Conservation (phyloP, 2,888 invertebrate genomes). For the Octonoba sinensis region DNA sequence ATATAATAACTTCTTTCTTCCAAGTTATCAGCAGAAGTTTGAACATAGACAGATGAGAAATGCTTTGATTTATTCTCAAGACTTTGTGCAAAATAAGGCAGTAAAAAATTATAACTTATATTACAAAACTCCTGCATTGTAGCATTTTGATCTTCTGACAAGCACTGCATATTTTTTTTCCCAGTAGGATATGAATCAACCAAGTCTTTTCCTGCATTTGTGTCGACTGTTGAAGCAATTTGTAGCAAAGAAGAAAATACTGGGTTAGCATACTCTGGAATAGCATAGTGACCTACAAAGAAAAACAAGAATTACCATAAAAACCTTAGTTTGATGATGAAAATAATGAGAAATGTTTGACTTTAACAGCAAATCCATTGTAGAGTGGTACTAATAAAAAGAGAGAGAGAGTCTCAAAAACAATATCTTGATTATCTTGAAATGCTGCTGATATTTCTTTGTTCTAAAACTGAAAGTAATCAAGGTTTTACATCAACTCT, state of each 20-base stretch:
- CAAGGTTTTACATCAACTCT: no score
- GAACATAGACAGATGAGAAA: constrained; percentile 21
- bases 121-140: constrained; percentile 19
- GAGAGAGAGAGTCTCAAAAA: no score
- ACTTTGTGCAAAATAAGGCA: constrained; percentile 18
- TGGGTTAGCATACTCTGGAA: constrained; percentile 66
- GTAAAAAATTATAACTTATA: background rate
- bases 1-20: constrained; percentile 2
- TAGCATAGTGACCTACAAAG: constrained; percentile 68
- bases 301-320: background rate
- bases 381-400: no score
- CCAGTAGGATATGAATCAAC: background rate
- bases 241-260: constrained; percentile 64
- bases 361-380: no score
- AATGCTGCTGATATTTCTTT: no score
- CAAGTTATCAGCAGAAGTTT: constrained; percentile 35
- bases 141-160: constrained; percentile 22
- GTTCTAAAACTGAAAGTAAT: no score
- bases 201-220: background rate
- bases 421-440: no score
- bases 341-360: no score
- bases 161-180: constrained; percentile 5
- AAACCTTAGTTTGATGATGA: no score
- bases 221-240: constrained; percentile 28
- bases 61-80: background rate